Conservation (phyloP, 2,888 invertebrate genomes). For the Toxonevra muliebris region DNA sequence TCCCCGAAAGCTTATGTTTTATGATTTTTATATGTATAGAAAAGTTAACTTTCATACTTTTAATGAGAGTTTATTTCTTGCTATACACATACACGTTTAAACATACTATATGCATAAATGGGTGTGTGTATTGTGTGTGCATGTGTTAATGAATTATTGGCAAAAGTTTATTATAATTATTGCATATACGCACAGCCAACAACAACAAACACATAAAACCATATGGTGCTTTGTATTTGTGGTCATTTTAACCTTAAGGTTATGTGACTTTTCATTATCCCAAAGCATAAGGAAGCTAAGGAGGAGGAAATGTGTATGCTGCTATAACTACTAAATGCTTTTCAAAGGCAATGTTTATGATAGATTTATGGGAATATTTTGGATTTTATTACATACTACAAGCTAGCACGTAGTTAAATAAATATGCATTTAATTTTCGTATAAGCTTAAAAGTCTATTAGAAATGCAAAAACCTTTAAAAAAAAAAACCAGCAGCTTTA, state of each 20-base stretch:
- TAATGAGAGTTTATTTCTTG: slow-evolving; percentile 8
- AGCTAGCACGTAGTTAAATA: not conserved
- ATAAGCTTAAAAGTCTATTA: not conserved
- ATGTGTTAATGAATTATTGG: slow-evolving; percentile 35
- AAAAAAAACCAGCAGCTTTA: slow-evolving; percentile 14
- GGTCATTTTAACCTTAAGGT: slow-evolving; percentile 21
- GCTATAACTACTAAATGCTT: slow-evolving; percentile 5
- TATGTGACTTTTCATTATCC: slow-evolving; percentile 25
- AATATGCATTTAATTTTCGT: not conserved
- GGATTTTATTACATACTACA: slow-evolving; percentile 25
- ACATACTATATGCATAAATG: too few species aligned
- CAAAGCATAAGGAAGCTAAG: slow-evolving; percentile 9
- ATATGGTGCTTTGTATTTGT: not conserved
- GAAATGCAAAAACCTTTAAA: not conserved
- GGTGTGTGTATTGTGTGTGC: not conserved
- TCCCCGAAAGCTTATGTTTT: too few species aligned
- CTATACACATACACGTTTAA: not conserved
- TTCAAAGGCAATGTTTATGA: slow-evolving; percentile 24
- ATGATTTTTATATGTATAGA: not conserved
- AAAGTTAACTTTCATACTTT: slow-evolving; percentile 17
- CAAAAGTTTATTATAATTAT: slow-evolving; percentile 33
- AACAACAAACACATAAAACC: not conserved
- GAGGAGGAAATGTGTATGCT: not conserved
- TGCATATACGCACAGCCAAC: not conserved
- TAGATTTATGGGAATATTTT: slow-evolving; percentile 28